Base-by-base conservation (phyloP, 2,888 invertebrate species). In the Drosophila putrida region DNA sequence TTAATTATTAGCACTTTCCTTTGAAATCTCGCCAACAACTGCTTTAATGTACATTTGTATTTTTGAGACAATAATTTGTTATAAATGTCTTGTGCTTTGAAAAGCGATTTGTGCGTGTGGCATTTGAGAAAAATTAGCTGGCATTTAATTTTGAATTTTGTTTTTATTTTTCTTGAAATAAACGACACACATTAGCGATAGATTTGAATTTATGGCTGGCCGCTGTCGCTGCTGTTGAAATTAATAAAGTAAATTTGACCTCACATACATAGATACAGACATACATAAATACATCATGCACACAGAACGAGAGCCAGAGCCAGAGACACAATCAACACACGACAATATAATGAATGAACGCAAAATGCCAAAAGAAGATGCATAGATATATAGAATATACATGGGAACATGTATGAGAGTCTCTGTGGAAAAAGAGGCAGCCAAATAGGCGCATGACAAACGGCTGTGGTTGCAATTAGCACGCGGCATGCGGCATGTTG, bases 211-310 rank as follows among this genome's bases (percentile, higher is more conserved):
- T 85, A 83, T 83, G 49, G 83, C 73, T 72, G 66, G 61, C 72
- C 67, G 78, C 68, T 65, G 75, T 51, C 27, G 68, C 63, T 66
- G 80, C 68, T 61, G 73, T 69, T 77, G 82, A 87, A 88, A 88
- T 90, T 87, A 88, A 88, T 88, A 85, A 88, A 90, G 88, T 89
- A 89, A 88, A 89, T 82, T 89, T 88, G 90, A 89, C 88, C 88
- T 89, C 90, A 87, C 87, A 72, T 44, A 59, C 64, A 73, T 51
- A 70, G 58, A 65, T 13, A 68, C 55, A 58, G 4, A 55, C 13
- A 51, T 35, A 53, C n/a, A 47, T 13, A 39, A 8, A 36, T 2
- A 44, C 20, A 43, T n/a, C 11, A 27, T 10, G 20, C 31, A 38
- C 4, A 31, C 49, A 39, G 38, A 49, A 5, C 28, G 15, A 39